Evolutionary conservation across 2,113 vertebrate genomes (phyloP).

Genomic region (Xenopus laevis): DNA sequence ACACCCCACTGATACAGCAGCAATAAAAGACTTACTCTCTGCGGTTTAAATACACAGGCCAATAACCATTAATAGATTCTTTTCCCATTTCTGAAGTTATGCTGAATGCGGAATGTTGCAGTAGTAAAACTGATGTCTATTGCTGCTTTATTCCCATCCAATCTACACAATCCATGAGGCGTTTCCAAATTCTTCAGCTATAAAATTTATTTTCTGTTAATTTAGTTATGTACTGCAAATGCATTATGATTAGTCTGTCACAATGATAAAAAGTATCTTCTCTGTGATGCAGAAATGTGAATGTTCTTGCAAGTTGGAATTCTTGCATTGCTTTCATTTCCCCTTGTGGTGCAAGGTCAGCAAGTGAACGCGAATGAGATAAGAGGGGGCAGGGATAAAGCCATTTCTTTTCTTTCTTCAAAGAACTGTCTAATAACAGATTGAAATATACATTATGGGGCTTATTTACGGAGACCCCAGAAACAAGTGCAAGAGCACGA

Average conservation of each 20-base stretch:
- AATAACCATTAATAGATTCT: not conserved
- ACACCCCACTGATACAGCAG: too few relatives aligned
- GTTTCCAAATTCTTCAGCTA: constrained; percentile 1
- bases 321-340: not conserved
- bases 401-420: too few relatives aligned
- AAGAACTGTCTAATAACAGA: too few relatives aligned
- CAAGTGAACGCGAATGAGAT: not conserved
- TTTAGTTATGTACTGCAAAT: not conserved
- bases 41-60: not conserved
- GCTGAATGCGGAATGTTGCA: not conserved
- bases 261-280: not conserved
- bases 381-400: not conserved
- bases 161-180: constrained; percentile 1
- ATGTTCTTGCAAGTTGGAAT: not conserved
- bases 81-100: not conserved
- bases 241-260: not conserved
- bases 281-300: not conserved
- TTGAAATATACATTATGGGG: too few relatives aligned
- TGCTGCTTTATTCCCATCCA: not conserved
- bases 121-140: not conserved
- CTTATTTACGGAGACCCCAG: too few relatives aligned
- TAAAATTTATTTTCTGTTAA: constrained; percentile 4
- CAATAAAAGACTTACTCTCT: too few relatives aligned
- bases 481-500: too few relatives aligned
- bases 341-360: not conserved